phyloP scores from a whole-genome alignment of 2,888 invertebrate species.

The Alentia gelatinosa region DNA sequence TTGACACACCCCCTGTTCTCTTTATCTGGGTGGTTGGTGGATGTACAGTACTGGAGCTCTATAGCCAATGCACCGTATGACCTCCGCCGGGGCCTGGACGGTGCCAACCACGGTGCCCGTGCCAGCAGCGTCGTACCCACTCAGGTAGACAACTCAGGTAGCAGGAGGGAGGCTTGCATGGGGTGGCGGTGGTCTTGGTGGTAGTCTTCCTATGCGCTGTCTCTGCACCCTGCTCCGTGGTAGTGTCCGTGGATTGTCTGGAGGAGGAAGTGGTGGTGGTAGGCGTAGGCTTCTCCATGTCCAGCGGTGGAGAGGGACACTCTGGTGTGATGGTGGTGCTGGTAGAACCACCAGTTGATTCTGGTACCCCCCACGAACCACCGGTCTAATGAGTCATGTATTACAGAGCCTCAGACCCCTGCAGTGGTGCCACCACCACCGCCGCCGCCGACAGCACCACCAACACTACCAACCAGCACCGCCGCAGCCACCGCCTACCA shows the following conservation, averaged over 20 bases:
- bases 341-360: background rate
- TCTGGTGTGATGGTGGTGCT: background rate
- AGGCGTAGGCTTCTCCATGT: background rate
- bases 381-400: constrained; percentile 23
- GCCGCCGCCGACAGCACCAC: no score
- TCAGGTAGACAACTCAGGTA: background rate
- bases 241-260: background rate
- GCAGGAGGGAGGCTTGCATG: background rate
- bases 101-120: constrained; percentile 10
- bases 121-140: background rate
- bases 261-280: background rate
- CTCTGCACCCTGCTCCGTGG: background rate
- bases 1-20: no score
- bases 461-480: constrained; percentile 26
- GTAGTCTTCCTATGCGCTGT: background rate
- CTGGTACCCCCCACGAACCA: background rate
- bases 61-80: background rate
- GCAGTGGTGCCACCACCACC: constrained; percentile 28
- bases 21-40: background rate
- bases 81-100: background rate
- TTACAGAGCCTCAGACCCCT: background rate
- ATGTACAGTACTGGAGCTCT: background rate
- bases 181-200: background rate
- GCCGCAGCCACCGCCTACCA: background rate
- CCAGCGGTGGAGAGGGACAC: background rate